Conservation (phyloP, 2,113 vertebrate species). For the Carollia perspicillata region DNA sequence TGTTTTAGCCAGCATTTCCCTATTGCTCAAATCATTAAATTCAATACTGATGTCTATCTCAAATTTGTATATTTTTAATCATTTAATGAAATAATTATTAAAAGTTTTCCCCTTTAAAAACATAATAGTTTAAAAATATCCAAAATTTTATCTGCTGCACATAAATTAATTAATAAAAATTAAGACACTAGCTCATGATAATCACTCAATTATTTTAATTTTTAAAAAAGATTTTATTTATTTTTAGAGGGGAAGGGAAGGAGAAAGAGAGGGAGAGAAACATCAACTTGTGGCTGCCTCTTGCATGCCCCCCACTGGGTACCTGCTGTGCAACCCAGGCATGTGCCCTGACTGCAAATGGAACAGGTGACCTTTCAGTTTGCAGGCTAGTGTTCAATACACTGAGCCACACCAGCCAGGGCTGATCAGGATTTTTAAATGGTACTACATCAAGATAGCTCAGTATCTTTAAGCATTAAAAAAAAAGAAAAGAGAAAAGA, state of each 20-base stretch:
- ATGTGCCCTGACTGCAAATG: too few species aligned
- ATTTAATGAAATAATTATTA: conserved; percentile 14
- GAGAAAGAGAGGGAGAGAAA: too few species aligned
- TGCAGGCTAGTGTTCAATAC: too few species aligned
- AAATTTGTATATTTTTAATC: neutral
- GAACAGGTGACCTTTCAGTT: too few species aligned
- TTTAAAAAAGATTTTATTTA: too few species aligned
- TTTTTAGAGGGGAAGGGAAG: too few species aligned
- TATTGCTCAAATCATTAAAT: neutral
- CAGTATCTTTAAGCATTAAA: neutral
- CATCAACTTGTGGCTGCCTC: too few species aligned
- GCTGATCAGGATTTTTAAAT: neutral
- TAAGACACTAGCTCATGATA: neutral
- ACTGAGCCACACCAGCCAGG: too few species aligned
- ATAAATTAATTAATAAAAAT: neutral
- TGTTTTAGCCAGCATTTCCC: neutral
- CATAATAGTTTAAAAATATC: neutral
- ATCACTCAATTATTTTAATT: neutral
- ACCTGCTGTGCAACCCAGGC: too few species aligned
- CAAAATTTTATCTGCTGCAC: neutral
- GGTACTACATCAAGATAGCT: neutral
- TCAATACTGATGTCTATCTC: neutral
- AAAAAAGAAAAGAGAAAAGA: neutral
- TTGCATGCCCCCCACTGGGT: too few species aligned
- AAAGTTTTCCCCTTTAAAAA: conserved; percentile 1